These are phyloP conservation scores for Eulimnadia texana DNA, from an alignment of 1,140 invertebrate species.

Conservation along the genomic window DNA sequence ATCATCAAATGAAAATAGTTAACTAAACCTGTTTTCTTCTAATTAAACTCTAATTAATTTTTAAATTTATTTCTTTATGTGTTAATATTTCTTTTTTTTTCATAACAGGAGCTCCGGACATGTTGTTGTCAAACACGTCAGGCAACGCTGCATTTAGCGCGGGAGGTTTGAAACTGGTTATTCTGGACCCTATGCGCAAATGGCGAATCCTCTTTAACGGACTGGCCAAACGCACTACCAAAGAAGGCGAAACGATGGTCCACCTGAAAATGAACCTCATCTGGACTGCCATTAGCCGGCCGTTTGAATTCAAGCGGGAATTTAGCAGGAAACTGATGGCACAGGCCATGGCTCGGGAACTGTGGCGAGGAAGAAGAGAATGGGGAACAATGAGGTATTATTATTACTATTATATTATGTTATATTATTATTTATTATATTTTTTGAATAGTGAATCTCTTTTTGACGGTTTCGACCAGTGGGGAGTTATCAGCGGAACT, in stretches of 20 bases:
- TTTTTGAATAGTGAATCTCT: conserved; percentile 23
- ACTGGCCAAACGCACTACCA: conserved; percentile 28
- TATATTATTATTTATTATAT: conserved; percentile 7
- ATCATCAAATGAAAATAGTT: too few species aligned
- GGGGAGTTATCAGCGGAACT: conserved; percentile 33
- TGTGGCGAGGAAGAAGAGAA: conserved; percentile 30
- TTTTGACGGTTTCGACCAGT: conserved; percentile 34
- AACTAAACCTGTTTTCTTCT: too few species aligned
- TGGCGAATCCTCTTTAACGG: conserved; percentile 47
- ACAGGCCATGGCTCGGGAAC: conserved; percentile 37
- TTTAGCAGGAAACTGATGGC: conserved; percentile 34
- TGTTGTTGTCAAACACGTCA: conserved; percentile 25
- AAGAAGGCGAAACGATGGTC: conserved; percentile 27
- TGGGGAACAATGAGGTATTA: conserved; percentile 15
- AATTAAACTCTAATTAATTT: too few species aligned
- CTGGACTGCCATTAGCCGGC: conserved; percentile 38
- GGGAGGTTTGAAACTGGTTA: conserved; percentile 38
- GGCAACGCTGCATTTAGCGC: conserved; percentile 31
- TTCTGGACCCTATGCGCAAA: conserved; percentile 34
- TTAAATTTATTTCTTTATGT: background rate
- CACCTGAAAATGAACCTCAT: conserved; percentile 34
- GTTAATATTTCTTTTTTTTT: background rate
- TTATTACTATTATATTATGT: conserved; percentile 3
- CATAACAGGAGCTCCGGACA: conserved; percentile 31
- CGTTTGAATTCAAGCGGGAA: conserved; percentile 33